Percentiles rank a stretch among this genome's conserved stretches.
Conservation (phyloP, 1,140 invertebrate species). For the Branchinecta lindahli region DNA sequence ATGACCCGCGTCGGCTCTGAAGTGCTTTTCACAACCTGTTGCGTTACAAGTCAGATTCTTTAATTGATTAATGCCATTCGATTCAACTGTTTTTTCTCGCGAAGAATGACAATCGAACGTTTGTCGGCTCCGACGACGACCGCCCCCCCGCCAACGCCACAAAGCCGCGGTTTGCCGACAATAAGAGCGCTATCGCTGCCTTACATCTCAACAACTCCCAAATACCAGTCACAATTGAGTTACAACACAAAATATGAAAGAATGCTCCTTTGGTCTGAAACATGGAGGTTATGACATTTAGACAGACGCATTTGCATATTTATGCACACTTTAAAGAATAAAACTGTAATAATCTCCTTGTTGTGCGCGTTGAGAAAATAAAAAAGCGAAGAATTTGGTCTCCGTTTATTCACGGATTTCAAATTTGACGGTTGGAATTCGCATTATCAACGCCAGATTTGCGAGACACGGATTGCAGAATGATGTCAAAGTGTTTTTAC, state of each 20-base stretch:
- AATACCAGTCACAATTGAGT: constrained; percentile 6
- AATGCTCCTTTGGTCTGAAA: background rate
- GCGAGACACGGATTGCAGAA: too few relatives aligned
- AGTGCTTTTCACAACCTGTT: background rate
- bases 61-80: constrained; percentile 7
- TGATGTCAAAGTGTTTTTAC: too few relatives aligned
- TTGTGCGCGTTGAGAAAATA: too few relatives aligned
- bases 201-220: constrained; percentile 10
- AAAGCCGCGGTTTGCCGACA: constrained; percentile 4
- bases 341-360: too few relatives aligned
- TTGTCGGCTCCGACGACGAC: background rate
- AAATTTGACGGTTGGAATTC: too few relatives aligned
- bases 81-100: constrained; percentile 6
- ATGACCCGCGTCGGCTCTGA: background rate
- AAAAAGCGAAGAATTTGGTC: too few relatives aligned
- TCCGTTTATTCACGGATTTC: too few relatives aligned
- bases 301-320: constrained; percentile 8
- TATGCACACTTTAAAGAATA: background rate
- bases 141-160: background rate
- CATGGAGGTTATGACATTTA: constrained; percentile 7
- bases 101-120: constrained; percentile 2
- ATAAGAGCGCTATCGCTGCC: background rate
- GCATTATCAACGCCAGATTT: too few relatives aligned
- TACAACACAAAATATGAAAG: constrained; percentile 6
- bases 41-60: constrained; percentile 2